These are phyloP conservation scores for Lymantria dispar DNA, from an alignment of 2,888 invertebrate species.

Conservation along the genomic window DNA sequence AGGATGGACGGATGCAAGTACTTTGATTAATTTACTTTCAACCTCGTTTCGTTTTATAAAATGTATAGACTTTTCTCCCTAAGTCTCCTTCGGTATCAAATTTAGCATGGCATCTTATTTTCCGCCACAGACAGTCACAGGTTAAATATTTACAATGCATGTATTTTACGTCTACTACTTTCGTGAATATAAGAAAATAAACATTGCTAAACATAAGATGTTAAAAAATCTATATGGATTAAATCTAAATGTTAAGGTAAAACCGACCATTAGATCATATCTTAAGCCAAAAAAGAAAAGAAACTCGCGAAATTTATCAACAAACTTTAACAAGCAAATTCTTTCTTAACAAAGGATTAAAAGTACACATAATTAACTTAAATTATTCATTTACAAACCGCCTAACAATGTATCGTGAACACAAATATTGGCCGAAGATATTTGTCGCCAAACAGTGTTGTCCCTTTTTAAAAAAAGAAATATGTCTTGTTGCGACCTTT, in stretches of 20 bases:
- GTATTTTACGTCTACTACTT: no score
- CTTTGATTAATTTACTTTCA: no score
- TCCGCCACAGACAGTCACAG: no score
- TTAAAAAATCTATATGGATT: no score
- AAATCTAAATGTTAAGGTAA: background rate
- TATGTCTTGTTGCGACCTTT: constrained; percentile 38
- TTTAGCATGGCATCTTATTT: no score
- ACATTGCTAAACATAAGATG: no score
- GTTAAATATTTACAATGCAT: no score
- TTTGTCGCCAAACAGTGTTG: constrained; percentile 15
- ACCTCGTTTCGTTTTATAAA: no score
- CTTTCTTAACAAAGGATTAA: constrained; percentile 34
- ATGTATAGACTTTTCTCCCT: no score
- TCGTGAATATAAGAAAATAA: no score
- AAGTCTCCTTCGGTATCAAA: no score
- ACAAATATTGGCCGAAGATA: constrained; percentile 39
- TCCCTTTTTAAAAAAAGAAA: constrained; percentile 69
- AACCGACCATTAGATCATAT: background rate
- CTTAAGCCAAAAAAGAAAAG: background rate
- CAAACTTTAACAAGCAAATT: constrained; percentile 15
- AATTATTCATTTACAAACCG: constrained; percentile 68
- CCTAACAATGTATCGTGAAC: constrained; percentile 45
- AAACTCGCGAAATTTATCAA: constrained; percentile 24
- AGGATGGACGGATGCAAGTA: no score
- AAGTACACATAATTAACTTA: constrained; percentile 56